Base-by-base conservation (phyloP, 2,888 invertebrate species). In the Mimachlamys varia region DNA sequence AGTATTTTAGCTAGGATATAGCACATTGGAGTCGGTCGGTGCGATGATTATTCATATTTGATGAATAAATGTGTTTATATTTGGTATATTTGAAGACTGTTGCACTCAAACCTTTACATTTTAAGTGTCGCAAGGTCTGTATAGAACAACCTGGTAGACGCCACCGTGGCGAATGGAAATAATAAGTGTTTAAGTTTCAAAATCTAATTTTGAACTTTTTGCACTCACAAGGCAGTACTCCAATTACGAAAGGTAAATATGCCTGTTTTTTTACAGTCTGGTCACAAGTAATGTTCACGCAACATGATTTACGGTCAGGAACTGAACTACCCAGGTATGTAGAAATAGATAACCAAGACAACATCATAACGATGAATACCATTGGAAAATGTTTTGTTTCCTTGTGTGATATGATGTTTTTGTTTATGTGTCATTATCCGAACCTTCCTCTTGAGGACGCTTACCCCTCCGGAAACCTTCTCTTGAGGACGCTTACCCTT, bases 41-140 rank as follows among this genome's bases (percentile, higher is more conserved):
- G 76, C 76, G 76, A 33, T 76, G 76, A 76, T 76, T 76, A 76
- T 76, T 76, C 76, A 76, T 22, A 22, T 76, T 33, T 76, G 76
- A 33, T 76, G 76, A 76, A 76, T 76, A 33, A 76, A 27, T 76
- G 1, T 76, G 76, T 76, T 27, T 76, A 7, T 17, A 62, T 62
- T 62, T 22, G 62, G 62, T 62, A 17, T 17, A 22, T 62, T 33
- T 15, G 12, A 33, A 76, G 76, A 33, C 76, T 27, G 33, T 13
- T 76, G 76, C 76, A 76, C 76, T 76, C 33, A 1, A 76, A 33
- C 33, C 7, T 7, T n/a, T 76, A 76, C 76, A 76, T 0, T 58
- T 2, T n/a, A 58, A 0, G 22, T 19, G 15, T n/a, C n/a, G 19
- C 4, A n/a, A 22, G 58, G 2, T 58, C 58, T 19, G 22, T 58